Evolutionary conservation across 2,888 invertebrate species (phyloP).

Genomic region (Ormia ochracea): DNA sequence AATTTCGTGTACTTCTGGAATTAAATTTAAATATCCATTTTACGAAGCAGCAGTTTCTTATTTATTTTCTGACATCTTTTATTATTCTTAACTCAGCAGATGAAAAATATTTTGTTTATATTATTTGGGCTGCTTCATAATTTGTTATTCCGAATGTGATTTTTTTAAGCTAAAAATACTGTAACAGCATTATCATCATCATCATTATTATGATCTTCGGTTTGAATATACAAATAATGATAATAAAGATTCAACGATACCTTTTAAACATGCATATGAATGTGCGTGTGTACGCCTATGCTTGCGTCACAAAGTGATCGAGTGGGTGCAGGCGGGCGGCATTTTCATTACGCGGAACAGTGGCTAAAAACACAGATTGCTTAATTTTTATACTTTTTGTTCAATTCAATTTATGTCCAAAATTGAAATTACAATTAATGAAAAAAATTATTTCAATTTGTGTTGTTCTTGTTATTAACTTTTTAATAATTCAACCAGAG

Average conservation of each 20-base stretch:
- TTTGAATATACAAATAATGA: too few relatives aligned
- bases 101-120: slow-evolving; percentile 43
- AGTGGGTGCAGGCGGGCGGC: slow-evolving; percentile 22
- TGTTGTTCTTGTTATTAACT: not conserved
- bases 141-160: slow-evolving; percentile 52
- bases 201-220: slow-evolving; percentile 14
- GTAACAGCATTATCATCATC: not conserved
- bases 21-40: not conserved
- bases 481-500: slow-evolving; percentile 6
- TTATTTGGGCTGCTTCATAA: slow-evolving; percentile 40
- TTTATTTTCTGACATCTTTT: not conserved
- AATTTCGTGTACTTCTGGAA: not conserved
- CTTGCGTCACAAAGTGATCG: not conserved
- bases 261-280: too few relatives aligned
- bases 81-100: slow-evolving; percentile 6
- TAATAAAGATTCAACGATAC: slow-evolving; percentile 21
- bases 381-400: slow-evolving; percentile 24
- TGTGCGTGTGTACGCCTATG: not conserved
- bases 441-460: slow-evolving; percentile 43
- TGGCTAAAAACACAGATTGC: slow-evolving; percentile 58
- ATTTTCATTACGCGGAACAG: slow-evolving; percentile 26
- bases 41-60: not conserved
- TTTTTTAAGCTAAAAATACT: slow-evolving; percentile 46
- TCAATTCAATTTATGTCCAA: slow-evolving; percentile 12
- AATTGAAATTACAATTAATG: slow-evolving; percentile 35